phyloP scores from a whole-genome alignment of 2,888 invertebrate species.

The Dioctria rufipes region DNA sequence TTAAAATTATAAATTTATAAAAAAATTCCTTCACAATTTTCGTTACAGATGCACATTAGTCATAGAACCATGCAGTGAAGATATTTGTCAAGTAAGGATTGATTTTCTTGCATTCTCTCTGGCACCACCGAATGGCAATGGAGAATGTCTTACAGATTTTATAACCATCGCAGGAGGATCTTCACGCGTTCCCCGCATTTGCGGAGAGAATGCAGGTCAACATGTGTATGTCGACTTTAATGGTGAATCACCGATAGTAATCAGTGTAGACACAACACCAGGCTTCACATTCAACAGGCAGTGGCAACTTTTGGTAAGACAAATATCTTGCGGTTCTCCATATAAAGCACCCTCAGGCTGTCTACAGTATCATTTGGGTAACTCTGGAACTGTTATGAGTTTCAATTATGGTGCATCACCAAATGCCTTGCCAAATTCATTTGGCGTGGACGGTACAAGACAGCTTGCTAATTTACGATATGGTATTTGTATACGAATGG shows the following conservation, averaged over 20 bases:
- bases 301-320: slow-evolving; percentile 84
- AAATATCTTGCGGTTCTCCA: slow-evolving; percentile 81
- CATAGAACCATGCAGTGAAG: slow-evolving; percentile 78
- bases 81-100: slow-evolving; percentile 78
- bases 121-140: slow-evolving; percentile 82
- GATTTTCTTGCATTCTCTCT: slow-evolving; percentile 83
- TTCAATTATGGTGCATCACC: slow-evolving; percentile 83
- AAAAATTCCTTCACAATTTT: too few relatives aligned
- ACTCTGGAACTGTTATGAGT: slow-evolving; percentile 78
- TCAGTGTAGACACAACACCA: slow-evolving; percentile 78
- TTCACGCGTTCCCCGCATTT: slow-evolving; percentile 79
- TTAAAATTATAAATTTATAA: too few relatives aligned
- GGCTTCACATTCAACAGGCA: slow-evolving; percentile 76
- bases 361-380: slow-evolving; percentile 80
- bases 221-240: slow-evolving; percentile 85
- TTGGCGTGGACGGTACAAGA: slow-evolving; percentile 77
- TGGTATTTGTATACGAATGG: slow-evolving; percentile 84
- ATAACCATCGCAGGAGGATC: slow-evolving; percentile 81
- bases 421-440: slow-evolving; percentile 74
- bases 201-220: slow-evolving; percentile 87
- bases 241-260: slow-evolving; percentile 77
- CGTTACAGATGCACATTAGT: slow-evolving; percentile 77
- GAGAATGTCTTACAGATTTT: slow-evolving; percentile 80
- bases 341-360: slow-evolving; percentile 84
- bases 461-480: slow-evolving; percentile 82